Base-by-base conservation (phyloP, 2,113 vertebrate genomes). In the Indri indri region DNA sequence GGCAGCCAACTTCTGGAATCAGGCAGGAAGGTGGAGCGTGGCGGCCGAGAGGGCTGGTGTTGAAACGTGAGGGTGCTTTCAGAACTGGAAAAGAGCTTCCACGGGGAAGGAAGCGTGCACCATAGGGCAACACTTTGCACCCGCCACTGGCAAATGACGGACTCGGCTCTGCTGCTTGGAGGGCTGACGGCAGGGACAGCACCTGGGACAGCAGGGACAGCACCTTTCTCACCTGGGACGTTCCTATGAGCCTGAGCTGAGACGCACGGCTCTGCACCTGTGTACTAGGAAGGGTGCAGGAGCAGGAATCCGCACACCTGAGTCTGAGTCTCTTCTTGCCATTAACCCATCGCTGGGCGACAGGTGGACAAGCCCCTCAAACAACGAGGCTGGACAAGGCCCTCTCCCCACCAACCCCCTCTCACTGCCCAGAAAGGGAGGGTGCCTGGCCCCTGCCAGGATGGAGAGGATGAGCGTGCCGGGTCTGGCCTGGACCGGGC, bases 401-500 rank as follows among this genome's bases (percentile, higher is more conserved):
- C 27, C 13, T 25, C n/a, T 84, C 57, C 42, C 59, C 47, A 65
- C 7, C 52, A 87, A 30, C 18, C 8, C 17, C 32, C 32, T 47
- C 66, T 82, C 42, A 13, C n/a, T 30, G 30, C 32, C 40, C 47
- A 47, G 27, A 25, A 50, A 6, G 40, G 10, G 5, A 47, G 37
- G 32, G 2, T n/a, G 14, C 18, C 50, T 40, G n/a, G 14, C 3
- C 23, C 50, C 37, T 6, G 57, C 47, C 42, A 52, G 7, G 10
- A 54, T 4, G 1, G 0, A 3, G 47, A 18, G 9, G 22, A 6
- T 0, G 4, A 25, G 25, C 10, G 80, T 18, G 1, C 9, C 16
- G n/a, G 30, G 25, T 50, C 8, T 8, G n/a, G 13, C 2, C 4
- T 12, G 1, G 5, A 18, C 13, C 52, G 5, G 47, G 25, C 0